Evolutionary conservation across 2,888 invertebrate species (phyloP).

Genomic region (Leptinotarsa juncta): DNA sequence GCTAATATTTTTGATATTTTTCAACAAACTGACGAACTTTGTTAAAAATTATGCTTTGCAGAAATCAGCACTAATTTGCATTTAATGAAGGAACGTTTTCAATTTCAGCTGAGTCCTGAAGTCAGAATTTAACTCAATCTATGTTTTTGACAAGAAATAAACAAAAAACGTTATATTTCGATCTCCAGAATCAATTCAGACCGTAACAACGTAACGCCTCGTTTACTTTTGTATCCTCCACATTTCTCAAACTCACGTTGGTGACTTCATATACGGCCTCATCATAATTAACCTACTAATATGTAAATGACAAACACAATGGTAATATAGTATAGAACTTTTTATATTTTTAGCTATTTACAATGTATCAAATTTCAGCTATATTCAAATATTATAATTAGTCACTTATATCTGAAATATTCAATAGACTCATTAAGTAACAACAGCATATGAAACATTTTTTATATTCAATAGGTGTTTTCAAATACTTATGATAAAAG

Average conservation of each 20-base stretch:
- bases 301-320: conserved; percentile 32
- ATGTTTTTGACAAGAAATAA: too few relatives aligned
- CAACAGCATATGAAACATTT: conserved; percentile 56
- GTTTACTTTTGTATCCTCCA: neutral
- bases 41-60: too few relatives aligned
- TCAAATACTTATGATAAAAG: conserved; percentile 38
- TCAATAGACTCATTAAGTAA: conserved; percentile 61
- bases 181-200: neutral
- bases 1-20: too few relatives aligned
- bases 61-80: too few relatives aligned
- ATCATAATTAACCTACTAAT: conserved; percentile 19
- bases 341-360: conserved; percentile 61
- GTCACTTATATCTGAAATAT: conserved; percentile 57
- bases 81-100: too few relatives aligned
- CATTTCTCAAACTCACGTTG: neutral
- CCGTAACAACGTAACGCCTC: neutral
- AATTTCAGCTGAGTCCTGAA: too few relatives aligned
- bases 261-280: conserved; percentile 9
- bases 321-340: conserved; percentile 50
- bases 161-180: too few relatives aligned
- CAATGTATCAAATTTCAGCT: conserved; percentile 62
- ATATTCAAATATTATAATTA: conserved; percentile 54
- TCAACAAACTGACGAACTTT: too few relatives aligned
- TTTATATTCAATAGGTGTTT: conserved; percentile 38
- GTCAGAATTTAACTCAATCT: too few relatives aligned